Conservation (phyloP, 2,888 invertebrate species). For the Tenodera sinensis region DNA sequence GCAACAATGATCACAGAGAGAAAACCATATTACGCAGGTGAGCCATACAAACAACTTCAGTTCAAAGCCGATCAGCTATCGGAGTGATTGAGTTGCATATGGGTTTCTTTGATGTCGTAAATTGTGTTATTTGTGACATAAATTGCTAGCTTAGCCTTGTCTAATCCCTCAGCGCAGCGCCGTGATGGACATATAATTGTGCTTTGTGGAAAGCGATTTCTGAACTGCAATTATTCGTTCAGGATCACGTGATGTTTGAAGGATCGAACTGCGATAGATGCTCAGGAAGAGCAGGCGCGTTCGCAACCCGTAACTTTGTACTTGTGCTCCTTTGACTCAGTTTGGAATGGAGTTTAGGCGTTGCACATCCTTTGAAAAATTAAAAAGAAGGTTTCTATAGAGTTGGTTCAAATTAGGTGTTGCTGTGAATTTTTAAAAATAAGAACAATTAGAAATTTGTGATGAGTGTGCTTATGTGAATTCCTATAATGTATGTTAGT, state of each 20-base stretch:
- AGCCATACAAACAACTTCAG: not conserved
- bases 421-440: too few species aligned
- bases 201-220: not conserved
- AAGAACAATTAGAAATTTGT: too few species aligned
- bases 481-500: too few species aligned
- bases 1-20: not conserved
- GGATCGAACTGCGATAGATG: not conserved
- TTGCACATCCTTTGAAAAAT: too few species aligned
- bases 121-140: not conserved
- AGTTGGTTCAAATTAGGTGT: too few species aligned
- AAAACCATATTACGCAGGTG: not conserved
- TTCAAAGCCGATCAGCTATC: not conserved
- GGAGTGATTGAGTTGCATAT: not conserved
- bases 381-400: too few species aligned
- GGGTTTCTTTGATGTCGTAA: not conserved
- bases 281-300: not conserved
- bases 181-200: not conserved
- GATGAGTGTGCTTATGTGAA: too few species aligned
- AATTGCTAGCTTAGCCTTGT: not conserved
- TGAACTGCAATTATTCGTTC: not conserved
- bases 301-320: not conserved
- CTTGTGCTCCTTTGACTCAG: too few species aligned
- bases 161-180: not conserved
- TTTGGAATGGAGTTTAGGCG: too few species aligned
- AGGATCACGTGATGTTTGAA: not conserved